Conservation (phyloP, 2,797 vertebrate genomes). For the Tapera naevia region DNA sequence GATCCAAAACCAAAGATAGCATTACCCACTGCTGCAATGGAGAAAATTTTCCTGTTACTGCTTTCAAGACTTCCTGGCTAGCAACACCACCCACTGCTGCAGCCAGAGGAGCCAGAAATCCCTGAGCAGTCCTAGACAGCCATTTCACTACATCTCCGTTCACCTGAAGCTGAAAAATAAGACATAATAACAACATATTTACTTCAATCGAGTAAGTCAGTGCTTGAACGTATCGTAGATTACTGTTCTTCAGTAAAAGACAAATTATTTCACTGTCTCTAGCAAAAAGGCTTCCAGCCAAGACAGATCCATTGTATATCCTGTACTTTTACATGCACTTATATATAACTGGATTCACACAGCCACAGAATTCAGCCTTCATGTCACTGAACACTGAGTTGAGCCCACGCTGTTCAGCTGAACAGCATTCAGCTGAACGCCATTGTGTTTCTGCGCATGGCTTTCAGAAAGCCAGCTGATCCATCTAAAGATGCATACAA, state of each 20-base stretch:
- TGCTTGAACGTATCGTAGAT: background rate
- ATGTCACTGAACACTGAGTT: fast-evolving
- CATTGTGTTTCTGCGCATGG: background rate
- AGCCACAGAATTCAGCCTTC: background rate
- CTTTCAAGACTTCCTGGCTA: constrained; percentile 96
- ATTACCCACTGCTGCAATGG: constrained; percentile 97
- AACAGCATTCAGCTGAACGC: background rate
- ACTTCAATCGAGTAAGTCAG: background rate
- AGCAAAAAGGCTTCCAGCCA: background rate
- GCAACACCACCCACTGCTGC: constrained; percentile 91
- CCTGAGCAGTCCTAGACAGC: constrained; percentile 87
- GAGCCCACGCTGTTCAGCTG: too few species aligned
- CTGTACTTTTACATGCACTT: background rate
- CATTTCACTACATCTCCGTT: constrained; percentile 85
- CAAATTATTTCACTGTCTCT: background rate
- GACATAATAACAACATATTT: background rate
- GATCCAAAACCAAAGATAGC: background rate
- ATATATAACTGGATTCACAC: background rate
- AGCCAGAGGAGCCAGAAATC: constrained; percentile 87
- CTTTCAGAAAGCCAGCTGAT: background rate
- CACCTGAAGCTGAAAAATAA: constrained; percentile 76
- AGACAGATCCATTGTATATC: background rate
- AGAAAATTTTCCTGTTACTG: constrained; percentile 96
- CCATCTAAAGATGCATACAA: background rate
- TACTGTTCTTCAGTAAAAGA: background rate